Base-by-base conservation (phyloP, 2,113 vertebrate species). In the Lanius collurio region DNA sequence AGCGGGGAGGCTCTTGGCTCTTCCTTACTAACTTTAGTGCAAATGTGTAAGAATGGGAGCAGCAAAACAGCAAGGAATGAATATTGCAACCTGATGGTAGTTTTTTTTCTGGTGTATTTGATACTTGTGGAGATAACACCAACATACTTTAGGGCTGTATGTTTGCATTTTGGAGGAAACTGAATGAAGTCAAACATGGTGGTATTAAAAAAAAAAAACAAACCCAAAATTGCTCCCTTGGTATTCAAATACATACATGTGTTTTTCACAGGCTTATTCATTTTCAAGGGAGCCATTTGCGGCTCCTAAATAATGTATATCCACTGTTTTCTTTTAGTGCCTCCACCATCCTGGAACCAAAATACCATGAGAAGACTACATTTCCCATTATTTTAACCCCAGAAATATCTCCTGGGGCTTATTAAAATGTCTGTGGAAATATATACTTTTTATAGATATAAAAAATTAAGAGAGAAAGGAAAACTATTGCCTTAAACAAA, bases 341-440 rank as follows among this genome's bases (percentile, higher is more conserved):
- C 64, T 88, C 82, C n/a, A 67, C 75, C 68, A 90, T n/a, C 35
- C 83, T 86, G 83, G 71, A 93, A 91, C 42, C 75, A 94, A 90
- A 90, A 90, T 74, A 83, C 64, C 92, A 92, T 13, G 39, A 80
- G 82, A 96, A 94, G 87, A 74, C 74, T 87, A 53, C 27, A 52
- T 80, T 95, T 86, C 71, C 76, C 93, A 86, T 55, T 96, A 92
- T 83, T 94, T 94, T 79, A 83, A 73, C 42, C 33, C 76, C 33
- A 2, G 87, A 92, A 94, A 56, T 55, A 91, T 80, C 75, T 90
- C 87, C 22, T 50, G 64, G 39, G 67, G 19, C 68, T 91, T 82
- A 91, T 88, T 91, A 89, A 91, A 91, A 93, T 26, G 63, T 77
- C 91, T 91, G 71, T 93, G 70, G 84, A 91, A 94, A 93, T 19